Conservation (phyloP, 2,113 vertebrate genomes). For the Leucosticte australis region DNA sequence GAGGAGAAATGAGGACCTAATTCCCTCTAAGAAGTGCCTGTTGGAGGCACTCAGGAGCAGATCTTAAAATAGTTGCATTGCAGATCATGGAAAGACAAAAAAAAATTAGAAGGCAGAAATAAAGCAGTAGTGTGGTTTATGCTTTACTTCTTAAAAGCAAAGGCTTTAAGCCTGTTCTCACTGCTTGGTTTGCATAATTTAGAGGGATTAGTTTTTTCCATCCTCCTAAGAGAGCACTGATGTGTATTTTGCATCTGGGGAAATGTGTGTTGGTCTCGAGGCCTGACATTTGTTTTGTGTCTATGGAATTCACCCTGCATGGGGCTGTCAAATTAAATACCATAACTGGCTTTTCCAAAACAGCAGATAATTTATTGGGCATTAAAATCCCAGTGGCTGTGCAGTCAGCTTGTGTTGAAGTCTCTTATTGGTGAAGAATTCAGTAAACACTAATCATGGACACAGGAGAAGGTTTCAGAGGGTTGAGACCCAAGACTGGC, state of each 20-base stretch:
- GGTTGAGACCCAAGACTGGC: neutral
- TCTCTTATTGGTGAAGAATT: neutral
- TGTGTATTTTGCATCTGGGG: slow-evolving; percentile 13
- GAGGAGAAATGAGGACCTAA: neutral
- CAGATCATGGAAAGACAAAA: neutral
- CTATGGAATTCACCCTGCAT: slow-evolving; percentile 31
- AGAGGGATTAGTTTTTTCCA: slow-evolving; percentile 39
- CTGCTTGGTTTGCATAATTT: slow-evolving; percentile 37
- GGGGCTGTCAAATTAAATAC: slow-evolving; percentile 48
- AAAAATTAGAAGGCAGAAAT: neutral
- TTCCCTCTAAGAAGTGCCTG: neutral
- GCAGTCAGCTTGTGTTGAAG: neutral
- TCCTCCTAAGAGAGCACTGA: neutral
- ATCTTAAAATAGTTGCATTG: neutral
- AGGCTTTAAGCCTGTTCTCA: neutral
- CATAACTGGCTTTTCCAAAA: slow-evolving; percentile 40
- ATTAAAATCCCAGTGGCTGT: slow-evolving; percentile 1
- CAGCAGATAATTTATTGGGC: slow-evolving; percentile 29
- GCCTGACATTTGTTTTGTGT: slow-evolving; percentile 37
- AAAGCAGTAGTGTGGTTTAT: neutral
- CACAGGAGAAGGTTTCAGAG: neutral
- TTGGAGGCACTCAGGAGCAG: neutral
- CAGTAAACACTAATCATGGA: neutral
- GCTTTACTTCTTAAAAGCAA: slow-evolving; percentile 27
- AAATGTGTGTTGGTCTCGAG: neutral